Evolutionary conservation across 2,888 invertebrate species (phyloP), one percentile per base, ranked within the genome.

Genomic region (Endomychus coccineus): DNA sequence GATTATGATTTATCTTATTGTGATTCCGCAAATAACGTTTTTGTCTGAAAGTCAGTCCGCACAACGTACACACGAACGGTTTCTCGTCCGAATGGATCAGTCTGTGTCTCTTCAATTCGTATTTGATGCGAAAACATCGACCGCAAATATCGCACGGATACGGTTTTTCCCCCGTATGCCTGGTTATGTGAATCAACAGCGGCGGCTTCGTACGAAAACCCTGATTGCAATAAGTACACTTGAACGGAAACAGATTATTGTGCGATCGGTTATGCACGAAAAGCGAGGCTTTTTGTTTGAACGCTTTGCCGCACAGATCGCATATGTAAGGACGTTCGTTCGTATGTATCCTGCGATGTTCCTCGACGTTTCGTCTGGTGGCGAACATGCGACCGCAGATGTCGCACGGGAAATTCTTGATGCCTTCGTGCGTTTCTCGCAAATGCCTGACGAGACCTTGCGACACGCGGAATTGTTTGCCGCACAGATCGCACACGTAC

Each of bases 401-500:
- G 36, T 69, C 66, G 59, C 80, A 80, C 0, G 71, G 56, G 55
- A 73, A 73, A 10, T 75, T 73, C 43, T 75, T 74, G 3, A 73
- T 66, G 2, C 74, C 70, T 46, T 74, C 72, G 61, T 80, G 80
- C 2, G 78, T 78, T 48, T 78, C 76, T 13, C 71, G 67, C 14
- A 79, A 50, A 52, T 80, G 80, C 1, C 79, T 65, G 27, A 71
- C 71, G 15, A 80, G 60, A 1, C 78, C 78, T 59, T 73, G 73
- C 10, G 75, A 75, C n/a, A 78, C 73, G 13, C 79, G 68, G 61
- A 80, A 80, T 53, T 74, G 74, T 48, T 76, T 77, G 2, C 78
- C 79, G 56, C 80, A 80, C 12, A 77, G 54, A 56, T 80, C 77
- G 52, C 80, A 80, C 2, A 76, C 74, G 58, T 73, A 78, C 1